A percentile compares a stretch with the other conserved stretches of the same genome.
Conservation (phyloP, 2,888 invertebrate species). For the Tenthredo scrophulariae region DNA sequence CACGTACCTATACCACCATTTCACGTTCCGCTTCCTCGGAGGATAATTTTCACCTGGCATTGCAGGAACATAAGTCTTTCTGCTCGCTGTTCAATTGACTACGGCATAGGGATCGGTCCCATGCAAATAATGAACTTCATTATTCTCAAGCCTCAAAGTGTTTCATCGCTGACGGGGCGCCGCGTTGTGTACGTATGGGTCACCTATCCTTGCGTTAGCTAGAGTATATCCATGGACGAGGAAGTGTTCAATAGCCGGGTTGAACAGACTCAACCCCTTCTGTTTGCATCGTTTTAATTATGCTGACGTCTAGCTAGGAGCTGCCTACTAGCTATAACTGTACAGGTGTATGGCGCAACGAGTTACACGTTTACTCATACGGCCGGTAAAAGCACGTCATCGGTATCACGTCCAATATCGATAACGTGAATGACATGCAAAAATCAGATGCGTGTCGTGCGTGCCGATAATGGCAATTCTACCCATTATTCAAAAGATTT, state of each 20-base stretch:
- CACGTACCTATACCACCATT: not conserved
- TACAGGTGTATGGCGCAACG: not conserved
- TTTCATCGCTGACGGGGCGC: not conserved
- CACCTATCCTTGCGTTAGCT: not conserved
- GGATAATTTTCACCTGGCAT: not conserved
- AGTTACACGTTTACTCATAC: not conserved
- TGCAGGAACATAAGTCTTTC: not conserved
- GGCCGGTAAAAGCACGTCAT: not conserved
- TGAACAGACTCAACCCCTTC: not conserved
- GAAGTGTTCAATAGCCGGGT: constrained; percentile 27
- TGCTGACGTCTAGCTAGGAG: constrained; percentile 1
- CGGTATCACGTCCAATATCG: not conserved
- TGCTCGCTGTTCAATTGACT: not conserved
- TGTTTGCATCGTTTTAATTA: constrained; percentile 36
- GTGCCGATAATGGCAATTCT: not conserved
- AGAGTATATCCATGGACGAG: not conserved
- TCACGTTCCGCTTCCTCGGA: not conserved
- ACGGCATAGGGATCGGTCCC: not conserved
- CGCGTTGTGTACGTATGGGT: not conserved
- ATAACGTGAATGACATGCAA: not conserved
- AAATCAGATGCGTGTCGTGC: not conserved
- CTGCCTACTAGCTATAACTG: not conserved
- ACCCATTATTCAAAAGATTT: not conserved
- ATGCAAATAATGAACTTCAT: not conserved
- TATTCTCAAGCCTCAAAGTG: not conserved